Base-by-base conservation (phyloP, 2,888 invertebrate genomes). In the Oscheius sp. region DNA sequence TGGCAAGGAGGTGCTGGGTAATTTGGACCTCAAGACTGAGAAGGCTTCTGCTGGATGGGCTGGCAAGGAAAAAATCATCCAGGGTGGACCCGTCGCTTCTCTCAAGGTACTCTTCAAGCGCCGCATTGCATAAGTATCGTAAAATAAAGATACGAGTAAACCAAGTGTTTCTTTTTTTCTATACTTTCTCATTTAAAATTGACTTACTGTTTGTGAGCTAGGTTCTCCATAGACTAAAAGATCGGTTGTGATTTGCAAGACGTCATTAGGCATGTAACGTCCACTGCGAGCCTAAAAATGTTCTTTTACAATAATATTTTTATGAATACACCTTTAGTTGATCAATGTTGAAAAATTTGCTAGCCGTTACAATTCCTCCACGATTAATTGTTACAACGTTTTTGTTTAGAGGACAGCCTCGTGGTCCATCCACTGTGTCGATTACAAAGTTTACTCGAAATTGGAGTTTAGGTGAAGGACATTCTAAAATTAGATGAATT, bases 301-400 rank as follows among this genome's bases (percentile, higher is more conserved):
- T 7, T 29, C 25, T 35, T 18, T 2, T 16, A 49, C 59, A 41
- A n/a, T 23, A 25, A 43, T 18, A n/a, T n/a, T n/a, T n/a, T n/a
- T n/a, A n/a, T n/a, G n/a, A n/a, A n/a, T n/a, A n/a, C 25, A 81
- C 81, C 69, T 77, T 82, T 12, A 84, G 66, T 3, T 74, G 64
- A 16, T 84, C 84, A n/a, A 79, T 66, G 27, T 77, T 73, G 76
- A 80, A 85, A 56, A 85, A 85, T 64, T 83, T 83, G 61, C 77
- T 77, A 23, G 85, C 85, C 7, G 85, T 85, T 9, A 85, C 85
- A 16, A 84, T 83, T 23, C 85, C 85, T 25, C 79, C 78, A 13
- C 81, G 76, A 73, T 85, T 84, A 59, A 85, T 84, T 12, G 82
- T 81, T 9, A 85, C 85, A 13, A 85, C 73, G 55, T 82, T 80